Evolutionary conservation across 2,797 vertebrate genomes (phyloP), one percentile per base, ranked within the genome.

Genomic region (Liparis tanakae): DNA sequence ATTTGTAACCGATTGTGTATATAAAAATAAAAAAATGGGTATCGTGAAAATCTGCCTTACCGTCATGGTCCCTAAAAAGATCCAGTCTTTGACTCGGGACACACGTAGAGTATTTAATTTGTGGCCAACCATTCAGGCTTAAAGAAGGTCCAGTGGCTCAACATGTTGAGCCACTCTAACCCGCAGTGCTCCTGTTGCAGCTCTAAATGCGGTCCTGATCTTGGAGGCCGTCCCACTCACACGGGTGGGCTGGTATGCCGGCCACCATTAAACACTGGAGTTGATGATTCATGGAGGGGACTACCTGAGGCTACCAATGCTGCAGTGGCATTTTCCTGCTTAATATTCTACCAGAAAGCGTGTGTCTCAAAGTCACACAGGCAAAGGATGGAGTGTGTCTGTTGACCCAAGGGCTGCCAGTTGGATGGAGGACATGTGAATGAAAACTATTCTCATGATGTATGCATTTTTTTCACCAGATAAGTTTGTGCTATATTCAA

Each of bases 301-400:
- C 80, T 65, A 70, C 69, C 36, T 41, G 44, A 63, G 25, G 71
- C 62, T 77, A 76, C 55, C 68, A 67, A 71, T 72, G 50, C 76
- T 81, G 76, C 74, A 48, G 50, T 78, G 53, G 33, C 72, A 70
- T 83, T 76, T 85, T 63, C 51, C 66, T 61, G 64, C 58, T 78
- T 41, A 56, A 67, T 78, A 65, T 72, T 79, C 44, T 57, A 43
- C 46, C 20, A 44, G 68, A 71, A 83, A 76, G 34, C 62, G 20
- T 50, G 33, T 80, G 73, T 63, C 83, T 79, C 48, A 78, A 67
- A 64, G 78, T 76, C 83, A 76, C 37, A 30, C 34, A 71, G 0
- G n/a, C n/a, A n/a, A n/a, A n/a, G n/a, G n/a, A n/a, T n/a, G n/a
- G n/a, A 50, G 44, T 14, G 58, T 33, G 33, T 67, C 34, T 36